Conservation (phyloP, 2,888 invertebrate genomes). For the Coenonympha arcania region DNA sequence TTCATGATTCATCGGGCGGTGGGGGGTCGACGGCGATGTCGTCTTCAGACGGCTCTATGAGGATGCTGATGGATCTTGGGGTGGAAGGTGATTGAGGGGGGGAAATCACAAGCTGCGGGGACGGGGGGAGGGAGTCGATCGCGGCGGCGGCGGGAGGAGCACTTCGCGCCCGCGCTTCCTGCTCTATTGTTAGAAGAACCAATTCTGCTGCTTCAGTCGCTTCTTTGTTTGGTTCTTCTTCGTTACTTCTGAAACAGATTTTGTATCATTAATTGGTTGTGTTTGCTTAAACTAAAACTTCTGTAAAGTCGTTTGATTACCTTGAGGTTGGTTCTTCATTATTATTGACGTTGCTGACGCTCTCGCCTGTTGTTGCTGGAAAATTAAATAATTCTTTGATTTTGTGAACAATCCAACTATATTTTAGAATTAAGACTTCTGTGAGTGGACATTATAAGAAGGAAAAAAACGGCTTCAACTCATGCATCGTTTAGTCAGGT, state of each 20-base stretch:
- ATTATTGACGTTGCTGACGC: conserved; percentile 44
- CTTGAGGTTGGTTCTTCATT: conserved; percentile 41
- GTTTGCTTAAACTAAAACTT: too few species aligned
- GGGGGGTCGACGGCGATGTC: conserved; percentile 21
- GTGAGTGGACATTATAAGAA: too few species aligned
- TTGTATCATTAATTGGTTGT: too few species aligned
- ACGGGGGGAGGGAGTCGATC: conserved; percentile 33
- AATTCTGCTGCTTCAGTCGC: conserved; percentile 47
- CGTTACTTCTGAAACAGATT: conserved; percentile 24
- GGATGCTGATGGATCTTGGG: conserved; percentile 45
- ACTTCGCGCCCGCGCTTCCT: conserved; percentile 46
- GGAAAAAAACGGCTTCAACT: too few species aligned
- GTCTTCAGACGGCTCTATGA: conserved; percentile 41
- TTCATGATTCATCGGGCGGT: conserved; percentile 37
- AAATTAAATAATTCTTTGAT: not conserved
- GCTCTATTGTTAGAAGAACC: conserved; percentile 44
- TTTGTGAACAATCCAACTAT: too few species aligned
- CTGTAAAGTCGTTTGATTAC: conserved; percentile 43
- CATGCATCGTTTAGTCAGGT: too few species aligned
- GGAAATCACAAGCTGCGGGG: conserved; percentile 35
- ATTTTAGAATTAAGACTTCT: too few species aligned
- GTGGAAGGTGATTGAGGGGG: conserved; percentile 32
- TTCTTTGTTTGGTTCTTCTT: conserved; percentile 46
- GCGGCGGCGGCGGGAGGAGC: conserved; percentile 37
- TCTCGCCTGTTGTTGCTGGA: conserved; percentile 54